Evolutionary conservation across 1,140 invertebrate species (phyloP).

Genomic region (Himalopsyche phryganea): DNA sequence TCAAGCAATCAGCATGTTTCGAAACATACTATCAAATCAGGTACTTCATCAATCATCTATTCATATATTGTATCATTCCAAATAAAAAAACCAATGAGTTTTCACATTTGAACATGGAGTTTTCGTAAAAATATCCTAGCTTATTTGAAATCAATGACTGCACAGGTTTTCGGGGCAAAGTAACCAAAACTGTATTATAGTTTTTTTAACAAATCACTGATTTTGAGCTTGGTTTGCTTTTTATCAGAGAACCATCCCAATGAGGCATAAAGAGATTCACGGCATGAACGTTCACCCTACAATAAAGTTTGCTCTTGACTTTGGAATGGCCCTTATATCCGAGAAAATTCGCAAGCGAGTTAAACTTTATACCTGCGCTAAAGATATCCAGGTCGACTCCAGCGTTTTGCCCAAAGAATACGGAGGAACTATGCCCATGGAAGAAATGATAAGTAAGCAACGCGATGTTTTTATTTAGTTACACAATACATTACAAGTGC

Average conservation of each 20-base stretch:
- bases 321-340: constrained; percentile 75
- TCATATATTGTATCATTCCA: no score
- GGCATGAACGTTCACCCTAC: constrained; percentile 73
- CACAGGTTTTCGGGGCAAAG: no score
- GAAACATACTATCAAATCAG: no score
- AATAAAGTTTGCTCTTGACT: constrained; percentile 75
- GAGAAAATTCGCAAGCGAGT: constrained; percentile 77
- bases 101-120: no score
- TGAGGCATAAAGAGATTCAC: constrained; percentile 81
- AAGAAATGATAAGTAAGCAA: constrained; percentile 77
- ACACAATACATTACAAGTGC: no score
- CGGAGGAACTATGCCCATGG: constrained; percentile 75
- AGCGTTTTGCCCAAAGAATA: constrained; percentile 76
- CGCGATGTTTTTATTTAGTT: no score
- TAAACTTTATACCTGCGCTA: constrained; percentile 62
- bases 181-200: background rate
- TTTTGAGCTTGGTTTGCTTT: constrained; percentile 8
- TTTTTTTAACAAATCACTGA: background rate
- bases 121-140: no score
- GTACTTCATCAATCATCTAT: no score
- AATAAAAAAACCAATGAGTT: no score
- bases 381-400: constrained; percentile 59
- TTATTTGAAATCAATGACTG: no score
- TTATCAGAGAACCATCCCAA: constrained; percentile 73
- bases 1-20: no score